A percentile compares a stretch with the other conserved stretches of the same genome.
Conservation (phyloP, 1,140 invertebrate species). For the Ruditapes philippinarum region DNA sequence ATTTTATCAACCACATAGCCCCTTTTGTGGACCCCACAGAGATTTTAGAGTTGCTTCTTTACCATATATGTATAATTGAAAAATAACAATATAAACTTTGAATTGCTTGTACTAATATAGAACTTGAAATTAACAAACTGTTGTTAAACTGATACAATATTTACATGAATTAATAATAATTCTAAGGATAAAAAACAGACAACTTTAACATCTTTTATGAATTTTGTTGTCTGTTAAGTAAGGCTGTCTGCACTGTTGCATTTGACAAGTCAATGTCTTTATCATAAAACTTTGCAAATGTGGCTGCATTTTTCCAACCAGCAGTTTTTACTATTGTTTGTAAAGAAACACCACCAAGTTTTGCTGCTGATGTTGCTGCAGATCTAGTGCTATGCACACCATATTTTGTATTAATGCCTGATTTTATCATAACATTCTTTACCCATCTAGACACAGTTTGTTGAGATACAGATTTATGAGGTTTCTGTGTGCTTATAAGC, state of each 20-base stretch:
- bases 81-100: background rate
- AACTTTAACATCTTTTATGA: too few species aligned
- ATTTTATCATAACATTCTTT: background rate
- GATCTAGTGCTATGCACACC: constrained; percentile 56
- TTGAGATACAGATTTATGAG: constrained; percentile 8
- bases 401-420: constrained; percentile 62
- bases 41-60: constrained; percentile 15
- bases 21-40: background rate
- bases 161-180: background rate
- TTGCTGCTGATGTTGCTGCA: constrained; percentile 33
- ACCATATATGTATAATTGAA: background rate
- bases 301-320: constrained; percentile 35
- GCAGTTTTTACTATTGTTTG: constrained; percentile 43
- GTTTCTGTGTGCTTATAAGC: constrained; percentile 53
- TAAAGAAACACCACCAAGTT: constrained; percentile 15
- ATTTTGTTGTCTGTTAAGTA: too few species aligned
- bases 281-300: constrained; percentile 59
- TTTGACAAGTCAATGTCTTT: background rate
- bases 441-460: constrained; percentile 58
- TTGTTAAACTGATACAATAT: background rate
- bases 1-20: constrained; percentile 19
- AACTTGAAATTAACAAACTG: too few species aligned
- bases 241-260: background rate
- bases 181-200: too few species aligned
- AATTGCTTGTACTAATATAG: background rate